Evolutionary conservation across 2,113 vertebrate genomes (phyloP), one percentile per base, ranked within the genome.

Genomic region (Theristicus caerulescens): DNA sequence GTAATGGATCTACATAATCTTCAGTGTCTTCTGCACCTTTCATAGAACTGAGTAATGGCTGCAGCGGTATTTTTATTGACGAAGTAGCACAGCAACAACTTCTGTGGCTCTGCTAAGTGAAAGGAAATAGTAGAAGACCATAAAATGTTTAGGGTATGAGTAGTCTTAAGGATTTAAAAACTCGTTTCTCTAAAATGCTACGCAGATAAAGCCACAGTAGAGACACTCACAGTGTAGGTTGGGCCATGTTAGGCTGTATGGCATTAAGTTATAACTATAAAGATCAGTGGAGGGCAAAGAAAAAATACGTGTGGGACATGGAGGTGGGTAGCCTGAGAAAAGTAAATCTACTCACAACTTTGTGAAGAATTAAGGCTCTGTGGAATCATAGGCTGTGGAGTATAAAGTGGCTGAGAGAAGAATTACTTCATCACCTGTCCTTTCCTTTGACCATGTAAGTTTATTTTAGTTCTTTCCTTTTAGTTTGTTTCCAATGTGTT

Each of bases 281-380:
- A 92, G 51, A 32, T 79, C 55, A 49, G 10, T 29, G 49, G 62
- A 90, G 9, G 31, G 10, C 42, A 73, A 42, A 86, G 38, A 20
- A n/a, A 58, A 34, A 44, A 55, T 13, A 19, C 0, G 2, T 59
- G 22, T 9, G 16, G 25, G n/a, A 31, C 6, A 0, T 58, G 20
- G 49, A 24, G 19, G 5, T 6, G 17, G 12, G 6, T 69, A 79
- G 46, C 44, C 61, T 93, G 71, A 65, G 66, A 38, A 57, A 38
- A 66, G 59, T 38, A 44, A 47, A 55, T 65, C 42, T 77, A n/a
- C 54, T 81, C n/a, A 32, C n/a, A 93, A 42, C 27, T 66, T 85
- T 17, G 11, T 86, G 67, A 61, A 73, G 36, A 49, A 6, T 42
- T 51, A 47, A 40, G 65, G 4, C 20, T 76, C 15, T 66, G 20